Conservation (phyloP, 2,113 vertebrate species). For the Acinonyx jubatus region DNA sequence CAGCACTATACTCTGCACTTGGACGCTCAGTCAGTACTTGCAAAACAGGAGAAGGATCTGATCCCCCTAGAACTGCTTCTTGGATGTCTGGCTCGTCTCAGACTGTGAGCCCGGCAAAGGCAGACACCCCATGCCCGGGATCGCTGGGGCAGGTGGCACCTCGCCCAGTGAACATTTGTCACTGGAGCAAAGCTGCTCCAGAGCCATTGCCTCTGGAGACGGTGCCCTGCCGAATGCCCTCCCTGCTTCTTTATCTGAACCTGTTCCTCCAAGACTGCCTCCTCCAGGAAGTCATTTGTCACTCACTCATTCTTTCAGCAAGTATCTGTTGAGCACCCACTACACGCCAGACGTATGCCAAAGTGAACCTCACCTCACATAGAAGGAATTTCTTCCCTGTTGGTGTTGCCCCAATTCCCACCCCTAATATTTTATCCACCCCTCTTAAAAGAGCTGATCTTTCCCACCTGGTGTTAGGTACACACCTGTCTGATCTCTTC, state of each 20-base stretch:
- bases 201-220: background rate
- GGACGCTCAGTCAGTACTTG: background rate
- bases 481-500: background rate
- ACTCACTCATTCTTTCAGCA: background rate
- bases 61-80: background rate
- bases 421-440: background rate
- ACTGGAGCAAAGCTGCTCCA: background rate
- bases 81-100: background rate
- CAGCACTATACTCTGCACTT: too few species aligned
- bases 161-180: background rate
- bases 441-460: background rate
- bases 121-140: accelerated
- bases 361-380: background rate
- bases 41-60: background rate
- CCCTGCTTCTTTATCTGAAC: background rate
- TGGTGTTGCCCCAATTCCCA: background rate
- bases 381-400: background rate
- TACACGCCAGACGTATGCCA: accelerated
- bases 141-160: background rate
- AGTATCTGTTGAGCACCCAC: background rate
- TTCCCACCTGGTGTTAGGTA: background rate
- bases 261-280: background rate
- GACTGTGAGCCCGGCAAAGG: background rate
- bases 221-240: background rate
- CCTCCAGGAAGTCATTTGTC: background rate